Evolutionary conservation across 2,113 vertebrate genomes (phyloP).

Genomic region (Madoqua kirkii): DNA sequence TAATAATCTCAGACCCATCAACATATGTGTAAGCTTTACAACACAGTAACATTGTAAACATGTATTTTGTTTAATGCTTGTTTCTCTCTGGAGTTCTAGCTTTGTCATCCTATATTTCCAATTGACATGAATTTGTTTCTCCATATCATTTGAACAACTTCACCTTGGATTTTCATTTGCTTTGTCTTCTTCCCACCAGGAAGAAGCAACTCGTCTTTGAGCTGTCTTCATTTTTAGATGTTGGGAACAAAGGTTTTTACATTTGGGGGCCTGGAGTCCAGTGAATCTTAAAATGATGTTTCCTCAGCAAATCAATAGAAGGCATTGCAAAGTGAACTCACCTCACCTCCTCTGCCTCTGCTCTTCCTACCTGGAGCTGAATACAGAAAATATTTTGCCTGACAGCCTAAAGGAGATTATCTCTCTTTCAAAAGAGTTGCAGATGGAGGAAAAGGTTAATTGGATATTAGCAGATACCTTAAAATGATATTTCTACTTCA

Average conservation of each 20-base stretch:
- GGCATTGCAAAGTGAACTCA: slow-evolving; percentile 22
- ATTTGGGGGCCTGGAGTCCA: neutral
- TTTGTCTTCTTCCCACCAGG: neutral
- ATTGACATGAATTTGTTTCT: neutral
- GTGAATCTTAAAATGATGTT: slow-evolving; percentile 31
- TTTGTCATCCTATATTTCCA: neutral
- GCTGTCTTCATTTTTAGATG: neutral
- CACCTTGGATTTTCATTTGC: neutral
- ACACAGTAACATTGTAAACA: neutral
- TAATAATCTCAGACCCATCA: neutral
- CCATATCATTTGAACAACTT: neutral
- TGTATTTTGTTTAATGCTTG: neutral
- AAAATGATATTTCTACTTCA: slow-evolving; percentile 46
- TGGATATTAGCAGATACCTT: slow-evolving; percentile 51
- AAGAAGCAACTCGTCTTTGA: neutral
- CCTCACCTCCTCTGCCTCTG: neutral
- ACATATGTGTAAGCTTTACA: neutral
- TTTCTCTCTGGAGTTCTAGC: neutral
- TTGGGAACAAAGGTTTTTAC: slow-evolving; percentile 25
- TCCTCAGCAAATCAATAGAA: slow-evolving; percentile 55
- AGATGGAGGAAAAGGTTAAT: slow-evolving; percentile 59
- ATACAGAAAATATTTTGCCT: neutral
- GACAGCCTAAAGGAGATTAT: slow-evolving; percentile 47
- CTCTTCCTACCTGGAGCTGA: neutral
- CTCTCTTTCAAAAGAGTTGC: slow-evolving; percentile 48